Base-by-base conservation (phyloP, 1,140 invertebrate species). In the Anoplophora glabripennis region DNA sequence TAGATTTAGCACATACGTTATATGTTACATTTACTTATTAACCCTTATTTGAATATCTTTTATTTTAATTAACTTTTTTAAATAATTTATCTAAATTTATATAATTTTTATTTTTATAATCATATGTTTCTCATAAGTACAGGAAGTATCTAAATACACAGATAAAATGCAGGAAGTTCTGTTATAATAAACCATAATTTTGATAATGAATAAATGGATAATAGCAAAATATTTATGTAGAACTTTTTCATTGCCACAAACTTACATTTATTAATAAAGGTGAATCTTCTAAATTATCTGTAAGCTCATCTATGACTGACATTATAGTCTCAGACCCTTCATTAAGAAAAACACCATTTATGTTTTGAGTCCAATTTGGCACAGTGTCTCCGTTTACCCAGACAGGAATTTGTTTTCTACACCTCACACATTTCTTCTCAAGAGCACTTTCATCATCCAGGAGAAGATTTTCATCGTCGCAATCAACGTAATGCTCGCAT, bases 251-350 rank as follows among this genome's bases (percentile, higher is more conserved):
- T 37, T 46, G 44, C 21, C 15, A 38, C 33, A 57, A 35, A 67
- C 59, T 66, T 64, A 66, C 60, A 62, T 68, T 66, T 33, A 62
- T 67, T 45, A 64, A 63, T 35, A 72, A 47, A 5, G 70, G 67
- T 40, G 69, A 67, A 57, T 70, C 68, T 58, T 71, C 67, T 36
- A 60, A 62, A 51, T 53, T 59, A 37, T 69, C 59, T 15, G 54
- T 47, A 18, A 60, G 49, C 12, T 59, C 57, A 34, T 66, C 62
- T 58, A 51, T 45, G 9, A 51, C 33, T 47, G 38, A 51, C 10
- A 45, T 53, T 53, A 46, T 38, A 35, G 52, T 54, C 49, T 53
- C 54, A 38, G 51, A 21, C 41, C 44, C 57, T 37, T 40, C 11
- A 49, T 55, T 58, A 14, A 38, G 12, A 10, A 56, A 34, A 46